Percentiles rank a stretch among this genome's conserved stretches.
phyloP scores from a whole-genome alignment of 1,140 invertebrate species.

The Babylonia areolata region DNA sequence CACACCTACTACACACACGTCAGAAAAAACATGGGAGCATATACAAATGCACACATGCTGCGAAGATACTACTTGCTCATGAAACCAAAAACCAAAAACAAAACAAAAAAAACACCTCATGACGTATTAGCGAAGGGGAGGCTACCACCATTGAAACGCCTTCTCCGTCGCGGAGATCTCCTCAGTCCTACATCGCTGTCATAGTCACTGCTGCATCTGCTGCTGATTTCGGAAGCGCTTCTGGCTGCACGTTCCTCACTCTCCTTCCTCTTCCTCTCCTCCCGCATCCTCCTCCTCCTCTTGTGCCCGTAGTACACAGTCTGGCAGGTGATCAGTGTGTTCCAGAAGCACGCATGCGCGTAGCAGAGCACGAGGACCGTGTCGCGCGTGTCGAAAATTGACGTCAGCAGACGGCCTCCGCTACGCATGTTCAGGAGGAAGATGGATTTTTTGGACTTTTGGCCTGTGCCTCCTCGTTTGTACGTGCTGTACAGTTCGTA shows the following conservation, averaged over 20 bases:
- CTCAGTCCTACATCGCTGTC: not conserved
- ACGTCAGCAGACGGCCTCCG: conserved; percentile 25
- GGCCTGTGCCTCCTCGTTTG: not conserved
- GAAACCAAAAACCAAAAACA: not conserved
- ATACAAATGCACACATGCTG: not conserved
- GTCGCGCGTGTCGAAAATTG: conserved; percentile 26
- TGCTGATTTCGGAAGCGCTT: not conserved
- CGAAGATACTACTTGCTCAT: no score
- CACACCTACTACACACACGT: not conserved
- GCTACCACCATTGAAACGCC: not conserved
- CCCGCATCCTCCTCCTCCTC: not conserved
- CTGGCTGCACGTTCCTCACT: not conserved
- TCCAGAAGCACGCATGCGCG: conserved; percentile 29
- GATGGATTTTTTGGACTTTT: conserved; percentile 2
- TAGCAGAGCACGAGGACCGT: conserved; percentile 26
- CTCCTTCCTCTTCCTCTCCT: conserved; percentile 17
- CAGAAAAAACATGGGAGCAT: no score
- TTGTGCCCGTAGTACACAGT: conserved; percentile 13
- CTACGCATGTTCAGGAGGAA: conserved; percentile 24
- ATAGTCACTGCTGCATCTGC: not conserved
- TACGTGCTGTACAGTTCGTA: conserved; percentile 12
- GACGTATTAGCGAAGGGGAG: not conserved
- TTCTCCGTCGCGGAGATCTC: not conserved
- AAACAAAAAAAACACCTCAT: not conserved
- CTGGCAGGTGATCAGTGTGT: conserved; percentile 26